phyloP scores from a whole-genome alignment of 1,140 invertebrate species.

The Anastrepha ludens region DNA sequence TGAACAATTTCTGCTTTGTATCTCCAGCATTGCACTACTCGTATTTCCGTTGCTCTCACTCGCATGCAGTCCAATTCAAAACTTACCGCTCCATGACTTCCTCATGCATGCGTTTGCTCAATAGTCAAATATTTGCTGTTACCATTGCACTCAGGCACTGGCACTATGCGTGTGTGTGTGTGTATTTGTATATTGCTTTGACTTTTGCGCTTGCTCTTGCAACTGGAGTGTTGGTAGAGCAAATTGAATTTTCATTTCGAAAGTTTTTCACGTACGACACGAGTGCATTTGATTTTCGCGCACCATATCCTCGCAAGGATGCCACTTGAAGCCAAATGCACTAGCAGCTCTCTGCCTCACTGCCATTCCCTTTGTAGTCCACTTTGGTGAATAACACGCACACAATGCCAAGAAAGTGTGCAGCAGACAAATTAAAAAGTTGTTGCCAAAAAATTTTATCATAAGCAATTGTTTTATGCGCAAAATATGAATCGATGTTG shows the following conservation, averaged over 20 bases:
- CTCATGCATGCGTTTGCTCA: not conserved
- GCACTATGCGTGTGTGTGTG: too few relatives aligned
- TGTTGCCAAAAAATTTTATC: conserved; percentile 21
- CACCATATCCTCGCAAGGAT: conserved; percentile 13
- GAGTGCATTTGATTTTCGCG: conserved; percentile 38
- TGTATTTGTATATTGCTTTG: not conserved
- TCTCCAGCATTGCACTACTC: too few relatives aligned
- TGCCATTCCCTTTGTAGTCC: not conserved
- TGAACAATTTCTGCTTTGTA: not conserved
- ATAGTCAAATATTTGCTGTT: not conserved
- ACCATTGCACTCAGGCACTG: not conserved
- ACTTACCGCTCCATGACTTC: conserved; percentile 19
- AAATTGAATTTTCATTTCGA: conserved; percentile 51
- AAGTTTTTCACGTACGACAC: conserved; percentile 42
- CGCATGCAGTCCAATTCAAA: conserved; percentile 4
- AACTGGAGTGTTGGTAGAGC: conserved; percentile 26
- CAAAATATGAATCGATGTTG: conserved; percentile 5
- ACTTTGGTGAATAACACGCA: not conserved
- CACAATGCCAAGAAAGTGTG: not conserved
- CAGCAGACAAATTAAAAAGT: conserved; percentile 38
- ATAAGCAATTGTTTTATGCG: conserved; percentile 17
- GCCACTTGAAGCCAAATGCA: conserved; percentile 29
- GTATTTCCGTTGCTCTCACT: not conserved
- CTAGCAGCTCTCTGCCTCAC: not conserved
- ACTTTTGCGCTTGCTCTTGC: conserved; percentile 3